phyloP scores from a whole-genome alignment of 2,113 vertebrate species.

The Mus spicilegus region DNA sequence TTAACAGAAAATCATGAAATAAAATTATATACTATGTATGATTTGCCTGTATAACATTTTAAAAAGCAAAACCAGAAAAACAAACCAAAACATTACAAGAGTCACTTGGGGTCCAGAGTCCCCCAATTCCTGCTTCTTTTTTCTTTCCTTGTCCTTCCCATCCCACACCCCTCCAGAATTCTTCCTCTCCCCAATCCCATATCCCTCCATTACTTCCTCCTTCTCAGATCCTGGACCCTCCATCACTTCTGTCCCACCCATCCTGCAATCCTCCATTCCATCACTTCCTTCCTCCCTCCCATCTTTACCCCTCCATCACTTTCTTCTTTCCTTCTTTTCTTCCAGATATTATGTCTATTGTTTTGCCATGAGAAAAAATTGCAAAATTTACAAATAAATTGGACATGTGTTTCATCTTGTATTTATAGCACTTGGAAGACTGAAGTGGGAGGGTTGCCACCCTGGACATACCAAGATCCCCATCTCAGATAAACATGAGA shows the following conservation, averaged over 20 bases:
- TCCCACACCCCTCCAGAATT: no score
- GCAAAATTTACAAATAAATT: conserved; percentile 37
- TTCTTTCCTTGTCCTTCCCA: neutral
- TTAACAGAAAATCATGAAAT: conserved; percentile 49
- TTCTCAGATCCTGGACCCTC: neutral
- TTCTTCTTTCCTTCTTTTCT: neutral
- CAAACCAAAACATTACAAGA: conserved; percentile 49
- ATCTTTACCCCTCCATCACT: neutral
- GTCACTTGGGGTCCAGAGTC: conserved; percentile 41
- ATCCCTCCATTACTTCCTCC: neutral
- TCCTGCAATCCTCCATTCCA: neutral
- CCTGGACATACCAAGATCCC: neutral
- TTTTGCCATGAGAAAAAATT: conserved; percentile 34
- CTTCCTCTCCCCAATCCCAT: neutral
- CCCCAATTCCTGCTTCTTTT: neutral
- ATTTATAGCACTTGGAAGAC: neutral
- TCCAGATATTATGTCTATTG: neutral
- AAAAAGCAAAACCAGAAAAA: conserved; percentile 31
- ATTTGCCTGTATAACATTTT: conserved; percentile 51
- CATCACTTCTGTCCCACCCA: neutral
- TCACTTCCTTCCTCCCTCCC: neutral
- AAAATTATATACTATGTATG: conserved; percentile 8
- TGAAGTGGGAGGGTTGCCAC: neutral
- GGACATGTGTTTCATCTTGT: neutral
- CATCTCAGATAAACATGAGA: neutral